phyloP scores from a whole-genome alignment of 2,797 vertebrate genomes.

The Macrochelys suwanniensis region DNA sequence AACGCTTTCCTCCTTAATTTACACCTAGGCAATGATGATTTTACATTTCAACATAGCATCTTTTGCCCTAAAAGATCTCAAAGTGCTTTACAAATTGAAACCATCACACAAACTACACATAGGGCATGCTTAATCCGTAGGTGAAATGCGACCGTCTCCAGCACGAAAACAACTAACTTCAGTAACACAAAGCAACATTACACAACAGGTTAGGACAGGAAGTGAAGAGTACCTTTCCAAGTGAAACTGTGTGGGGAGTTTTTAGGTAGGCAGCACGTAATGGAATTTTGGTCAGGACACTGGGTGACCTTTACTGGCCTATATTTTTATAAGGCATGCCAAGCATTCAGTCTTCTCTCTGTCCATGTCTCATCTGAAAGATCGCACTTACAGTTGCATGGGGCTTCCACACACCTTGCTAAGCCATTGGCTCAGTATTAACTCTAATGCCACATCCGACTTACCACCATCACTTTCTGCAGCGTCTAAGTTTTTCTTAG shows the following conservation, averaged over 20 bases:
- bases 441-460: not conserved
- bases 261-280: not conserved
- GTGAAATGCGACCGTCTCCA: not conserved
- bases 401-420: not conserved
- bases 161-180: not conserved
- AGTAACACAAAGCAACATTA: not conserved
- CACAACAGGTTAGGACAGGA: not conserved
- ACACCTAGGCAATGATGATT: not conserved
- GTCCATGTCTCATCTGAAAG: not conserved
- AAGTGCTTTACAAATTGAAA: not conserved
- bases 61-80: not conserved
- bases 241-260: not conserved
- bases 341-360: not conserved
- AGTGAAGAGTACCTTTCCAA: not conserved
- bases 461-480: not conserved
- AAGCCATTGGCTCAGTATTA: conserved; percentile 3
- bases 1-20: not conserved
- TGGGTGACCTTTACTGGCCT: not conserved
- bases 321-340: not conserved
- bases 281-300: not conserved
- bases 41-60: not conserved
- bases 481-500: not conserved
- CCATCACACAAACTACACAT: not conserved
- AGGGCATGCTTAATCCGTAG: not conserved
- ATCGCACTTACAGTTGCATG: not conserved